Percentiles rank a stretch among this genome's conserved stretches.
Evolutionary conservation across 2,113 vertebrate species (phyloP).

Genomic region (western clawed frog (Xenopus tropicalis)): UCB_Xtro_10.0 CM004443.2:3858501-3859000

Average conservation of each 20-base stretch:
- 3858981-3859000: not conserved
- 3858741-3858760: conserved; percentile 46
- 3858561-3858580: conserved; percentile 63
- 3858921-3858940: conserved; percentile 62
- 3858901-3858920: conserved; percentile 68
- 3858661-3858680: conserved; percentile 58
- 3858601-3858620: conserved; percentile 65
- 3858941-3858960: conserved; percentile 48
- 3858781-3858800: conserved; percentile 63
- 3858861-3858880: conserved; percentile 63
- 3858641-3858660: conserved; percentile 62
- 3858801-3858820: conserved; percentile 52
- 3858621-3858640: conserved; percentile 67
- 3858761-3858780: conserved; percentile 71
- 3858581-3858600: conserved; percentile 60
- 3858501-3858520: too few relatives aligned
- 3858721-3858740: conserved; percentile 61
- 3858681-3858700: conserved; percentile 54
- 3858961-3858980: not conserved
- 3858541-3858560: conserved; percentile 51
- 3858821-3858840: conserved; percentile 24
- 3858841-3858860: conserved; percentile 45
- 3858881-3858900: conserved; percentile 57
- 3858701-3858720: conserved; percentile 56
- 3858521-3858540: conserved; percentile 38